These are phyloP conservation scores for Eurypyga helias DNA, from an alignment of 2,113 vertebrate genomes.

Conservation along the genomic window DNA sequence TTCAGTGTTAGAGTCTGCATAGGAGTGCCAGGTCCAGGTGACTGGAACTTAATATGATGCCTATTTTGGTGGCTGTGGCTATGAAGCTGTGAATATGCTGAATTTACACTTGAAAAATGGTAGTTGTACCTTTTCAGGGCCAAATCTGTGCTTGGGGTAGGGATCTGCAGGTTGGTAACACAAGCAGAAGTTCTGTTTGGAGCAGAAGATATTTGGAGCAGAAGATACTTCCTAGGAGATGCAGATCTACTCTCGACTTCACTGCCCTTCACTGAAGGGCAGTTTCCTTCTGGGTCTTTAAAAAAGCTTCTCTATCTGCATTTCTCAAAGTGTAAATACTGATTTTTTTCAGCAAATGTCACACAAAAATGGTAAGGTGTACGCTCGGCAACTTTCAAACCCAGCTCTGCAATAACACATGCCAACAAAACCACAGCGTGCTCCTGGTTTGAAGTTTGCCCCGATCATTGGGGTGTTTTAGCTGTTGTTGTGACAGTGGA, in stretches of 20 bases:
- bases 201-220: neutral
- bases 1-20: neutral
- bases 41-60: no score
- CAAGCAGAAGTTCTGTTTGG: neutral
- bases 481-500: neutral
- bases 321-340: neutral
- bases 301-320: neutral
- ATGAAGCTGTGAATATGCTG: neutral
- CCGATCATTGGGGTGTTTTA: neutral
- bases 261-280: neutral
- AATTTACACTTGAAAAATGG: neutral
- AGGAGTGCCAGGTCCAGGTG: rapidly evolving
- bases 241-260: neutral
- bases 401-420: neutral
- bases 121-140: neutral
- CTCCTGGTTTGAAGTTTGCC: neutral
- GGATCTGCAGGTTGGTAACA: neutral
- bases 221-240: neutral
- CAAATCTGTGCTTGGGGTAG: neutral
- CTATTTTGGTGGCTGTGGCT: neutral
- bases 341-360: neutral
- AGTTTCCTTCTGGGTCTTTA: neutral
- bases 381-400: neutral
- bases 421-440: neutral
- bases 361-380: neutral